phyloP scores from a whole-genome alignment of 2,888 invertebrate species.

The Xestia ashworthii region DNA sequence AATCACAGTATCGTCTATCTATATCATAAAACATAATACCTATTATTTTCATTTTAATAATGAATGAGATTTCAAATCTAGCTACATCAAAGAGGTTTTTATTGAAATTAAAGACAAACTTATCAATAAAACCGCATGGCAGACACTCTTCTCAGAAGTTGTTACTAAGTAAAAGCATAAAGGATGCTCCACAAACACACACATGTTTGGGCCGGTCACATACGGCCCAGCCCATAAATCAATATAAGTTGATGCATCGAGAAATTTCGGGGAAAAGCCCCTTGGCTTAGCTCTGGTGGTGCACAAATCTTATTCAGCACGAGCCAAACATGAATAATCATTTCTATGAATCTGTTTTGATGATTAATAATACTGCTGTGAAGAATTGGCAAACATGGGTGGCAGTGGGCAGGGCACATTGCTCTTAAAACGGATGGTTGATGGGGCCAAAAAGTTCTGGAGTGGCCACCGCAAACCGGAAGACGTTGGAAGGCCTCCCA shows the following conservation, averaged over 20 bases:
- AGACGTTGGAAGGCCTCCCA: too few relatives aligned
- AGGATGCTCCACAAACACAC: background rate
- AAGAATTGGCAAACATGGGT: too few relatives aligned
- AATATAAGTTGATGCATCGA: background rate
- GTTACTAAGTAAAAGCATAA: background rate
- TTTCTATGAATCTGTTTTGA: too few relatives aligned
- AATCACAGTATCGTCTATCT: background rate
- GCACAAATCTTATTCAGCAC: background rate
- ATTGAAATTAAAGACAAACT: background rate
- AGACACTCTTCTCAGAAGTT: background rate
- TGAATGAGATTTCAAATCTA: background rate
- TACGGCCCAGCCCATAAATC: background rate
- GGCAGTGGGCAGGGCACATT: too few relatives aligned
- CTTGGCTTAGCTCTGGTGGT: background rate
- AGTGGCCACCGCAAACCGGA: too few relatives aligned
- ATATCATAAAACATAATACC: background rate
- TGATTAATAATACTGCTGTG: too few relatives aligned
- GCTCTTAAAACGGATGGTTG: too few relatives aligned
- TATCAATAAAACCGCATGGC: background rate
- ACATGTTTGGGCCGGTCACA: background rate
- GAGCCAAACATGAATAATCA: too few relatives aligned
- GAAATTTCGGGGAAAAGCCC: background rate
- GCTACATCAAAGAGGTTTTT: background rate
- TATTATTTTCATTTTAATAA: background rate
- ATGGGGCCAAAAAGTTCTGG: too few relatives aligned